phyloP scores from a whole-genome alignment of 2,113 vertebrate genomes.

The Chauna torquata region DNA sequence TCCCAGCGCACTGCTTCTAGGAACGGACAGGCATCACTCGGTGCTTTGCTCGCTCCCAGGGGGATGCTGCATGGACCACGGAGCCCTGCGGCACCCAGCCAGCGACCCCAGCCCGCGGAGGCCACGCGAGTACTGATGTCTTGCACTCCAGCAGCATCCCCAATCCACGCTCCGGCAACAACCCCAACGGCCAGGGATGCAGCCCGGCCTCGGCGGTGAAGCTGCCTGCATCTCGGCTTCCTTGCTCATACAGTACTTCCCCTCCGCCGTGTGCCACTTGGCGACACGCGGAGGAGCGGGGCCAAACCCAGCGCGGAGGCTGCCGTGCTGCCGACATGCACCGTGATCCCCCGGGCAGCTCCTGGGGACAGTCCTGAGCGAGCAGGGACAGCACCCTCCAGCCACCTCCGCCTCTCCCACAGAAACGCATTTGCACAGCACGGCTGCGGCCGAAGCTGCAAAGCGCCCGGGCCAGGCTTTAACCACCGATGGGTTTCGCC shows the following conservation, averaged over 20 bases:
- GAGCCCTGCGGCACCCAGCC: neutral
- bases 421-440: neutral
- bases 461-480: neutral
- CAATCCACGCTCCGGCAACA: rapidly evolving
- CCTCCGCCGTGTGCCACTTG: neutral
- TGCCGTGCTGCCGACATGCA: neutral
- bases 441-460: neutral
- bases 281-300: rapidly evolving
- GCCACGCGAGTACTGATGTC: neutral
- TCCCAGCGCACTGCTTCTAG: neutral
- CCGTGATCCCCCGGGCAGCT: neutral
- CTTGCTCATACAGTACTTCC: neutral
- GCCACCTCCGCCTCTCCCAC: neutral
- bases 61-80: neutral
- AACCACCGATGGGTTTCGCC: neutral
- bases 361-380: too few species aligned
- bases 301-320: neutral
- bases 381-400: neutral
- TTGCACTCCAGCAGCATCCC: too few species aligned
- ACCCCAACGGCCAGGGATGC: neutral
- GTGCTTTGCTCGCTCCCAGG: neutral
- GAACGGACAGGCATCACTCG: neutral
- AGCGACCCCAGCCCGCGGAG: rapidly evolving
- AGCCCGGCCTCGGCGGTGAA: neutral
- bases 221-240: neutral